Evolutionary conservation across 2,113 vertebrate species (phyloP).

Genomic region (Myotis yumanensis): DNA sequence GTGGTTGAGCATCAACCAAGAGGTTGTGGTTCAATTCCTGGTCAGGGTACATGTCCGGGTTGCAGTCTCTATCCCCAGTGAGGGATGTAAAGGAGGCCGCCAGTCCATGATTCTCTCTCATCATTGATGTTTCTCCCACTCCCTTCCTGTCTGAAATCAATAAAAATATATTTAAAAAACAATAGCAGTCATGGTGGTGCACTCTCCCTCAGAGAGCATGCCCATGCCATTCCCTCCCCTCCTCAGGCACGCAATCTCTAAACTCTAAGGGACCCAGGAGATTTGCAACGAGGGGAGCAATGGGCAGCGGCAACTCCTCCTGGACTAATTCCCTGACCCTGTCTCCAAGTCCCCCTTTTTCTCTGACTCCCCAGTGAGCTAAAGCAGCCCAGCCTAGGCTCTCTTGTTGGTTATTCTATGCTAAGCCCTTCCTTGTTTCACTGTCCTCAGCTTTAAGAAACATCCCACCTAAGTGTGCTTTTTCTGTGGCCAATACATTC

Average conservation of each 20-base stretch:
- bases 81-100: too few species aligned
- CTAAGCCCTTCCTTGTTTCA: background rate
- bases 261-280: background rate
- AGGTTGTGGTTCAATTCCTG: too few species aligned
- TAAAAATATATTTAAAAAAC: too few species aligned
- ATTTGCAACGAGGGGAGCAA: background rate
- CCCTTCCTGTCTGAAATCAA: too few species aligned
- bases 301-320: background rate
- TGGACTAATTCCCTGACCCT: background rate
- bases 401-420: background rate
- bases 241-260: background rate
- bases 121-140: too few species aligned
- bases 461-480: background rate
- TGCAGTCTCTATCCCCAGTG: too few species aligned
- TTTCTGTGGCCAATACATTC: background rate
- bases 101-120: too few species aligned
- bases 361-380: background rate
- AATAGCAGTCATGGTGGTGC: background rate
- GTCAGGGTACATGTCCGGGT: too few species aligned
- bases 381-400: background rate
- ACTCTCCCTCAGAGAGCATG: background rate
- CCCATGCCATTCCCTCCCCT: background rate
- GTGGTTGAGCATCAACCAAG: too few species aligned
- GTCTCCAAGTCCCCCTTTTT: background rate
- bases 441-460: background rate